Evolutionary conservation across 1,140 invertebrate species (phyloP), one percentile per base, ranked within the genome.

Genomic region (Helicoverpa zea): DNA sequence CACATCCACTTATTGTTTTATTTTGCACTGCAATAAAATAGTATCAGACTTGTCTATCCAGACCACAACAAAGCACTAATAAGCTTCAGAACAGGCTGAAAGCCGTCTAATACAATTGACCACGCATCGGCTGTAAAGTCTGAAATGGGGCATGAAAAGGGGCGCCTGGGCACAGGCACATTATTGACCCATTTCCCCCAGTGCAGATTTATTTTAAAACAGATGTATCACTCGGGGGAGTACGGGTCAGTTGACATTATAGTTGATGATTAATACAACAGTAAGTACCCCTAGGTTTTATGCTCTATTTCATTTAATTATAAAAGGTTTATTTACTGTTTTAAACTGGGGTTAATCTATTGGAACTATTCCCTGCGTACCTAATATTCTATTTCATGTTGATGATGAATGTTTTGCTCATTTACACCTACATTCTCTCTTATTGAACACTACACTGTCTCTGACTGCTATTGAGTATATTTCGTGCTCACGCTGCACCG

Each of bases 111-210:
- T 49, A 68, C 64, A 68, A 68, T 68, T 68, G 43, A 47, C 43
- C 23, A 68, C 64, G 64, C 64, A 68, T 49, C 64, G 16, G 43
- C 64, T 68, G 64, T 61, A 68, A 68, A 49, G 35, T 3, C 43
- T 68, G n/a, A 72, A 72, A 14, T 72, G 23, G 68, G 52, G 68
- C 68, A 72, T 51, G 23, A 72, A 72, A 0, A 72, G 30, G 68
- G 68, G 68, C 23, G 11, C 12, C 47, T 51, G 30, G 49, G 23
- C 10, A 12, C 11, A 59, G 56, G 9, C 52, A 56, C n/a, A 58
- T 58, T 63, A 35, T 63, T 63, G 43, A 68, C 64, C 47, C 7
- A 14, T 23, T 29, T 52, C 68, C 68, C 49, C 49, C 49, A 18
- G 49, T 14, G 29, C 16, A 61, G 12, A 29, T 72, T 30, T 52